Evolutionary conservation across 2,888 invertebrate species (phyloP).

Genomic region (Ganaspis brasiliensis): DNA sequence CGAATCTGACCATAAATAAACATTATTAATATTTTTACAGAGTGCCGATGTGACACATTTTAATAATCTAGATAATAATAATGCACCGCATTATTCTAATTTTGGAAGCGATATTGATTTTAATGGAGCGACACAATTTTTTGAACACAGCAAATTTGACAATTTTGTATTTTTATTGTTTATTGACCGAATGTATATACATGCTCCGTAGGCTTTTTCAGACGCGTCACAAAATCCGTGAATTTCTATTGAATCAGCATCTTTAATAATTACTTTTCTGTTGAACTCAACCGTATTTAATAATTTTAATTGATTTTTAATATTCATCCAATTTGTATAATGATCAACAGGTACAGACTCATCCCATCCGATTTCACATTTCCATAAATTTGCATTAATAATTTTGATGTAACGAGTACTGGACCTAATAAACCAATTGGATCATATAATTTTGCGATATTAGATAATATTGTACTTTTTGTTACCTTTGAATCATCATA

Average conservation of each 20-base stretch:
- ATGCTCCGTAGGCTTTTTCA: background rate
- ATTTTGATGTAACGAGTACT: slow-evolving; percentile 54
- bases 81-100: slow-evolving; percentile 22
- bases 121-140: slow-evolving; percentile 38
- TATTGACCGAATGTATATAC: slow-evolving; percentile 1
- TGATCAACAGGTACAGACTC: slow-evolving; percentile 53
- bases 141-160: slow-evolving; percentile 26
- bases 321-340: slow-evolving; percentile 42
- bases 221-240: background rate
- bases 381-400: slow-evolving; percentile 55
- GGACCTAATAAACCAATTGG: slow-evolving; percentile 55
- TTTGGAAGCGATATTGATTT: slow-evolving; percentile 19
- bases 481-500: too few relatives aligned
- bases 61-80: too few relatives aligned
- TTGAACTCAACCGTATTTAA: background rate
- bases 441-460: too few relatives aligned
- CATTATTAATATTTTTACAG: too few relatives aligned
- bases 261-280: background rate
- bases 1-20: background rate
- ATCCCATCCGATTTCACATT: slow-evolving; percentile 55
- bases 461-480: too few relatives aligned
- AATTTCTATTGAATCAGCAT: background rate
- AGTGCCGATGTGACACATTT: too few relatives aligned
- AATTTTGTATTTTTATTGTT: background rate
- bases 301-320: too few relatives aligned